phyloP scores from a whole-genome alignment of 2,113 vertebrate genomes.

The Leptobrachium ailaonicum region DNA sequence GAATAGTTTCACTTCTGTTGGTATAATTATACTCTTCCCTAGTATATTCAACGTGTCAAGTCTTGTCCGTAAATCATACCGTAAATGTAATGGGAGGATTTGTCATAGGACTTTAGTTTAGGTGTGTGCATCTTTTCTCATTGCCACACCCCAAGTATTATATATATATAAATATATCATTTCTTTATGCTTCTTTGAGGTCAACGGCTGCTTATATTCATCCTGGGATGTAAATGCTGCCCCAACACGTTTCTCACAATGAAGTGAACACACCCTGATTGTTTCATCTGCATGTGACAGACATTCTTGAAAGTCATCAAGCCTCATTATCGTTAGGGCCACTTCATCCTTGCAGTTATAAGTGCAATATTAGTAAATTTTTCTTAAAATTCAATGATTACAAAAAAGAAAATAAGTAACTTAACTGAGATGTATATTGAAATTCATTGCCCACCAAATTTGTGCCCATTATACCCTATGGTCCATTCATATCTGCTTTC shows the following conservation, averaged over 20 bases:
- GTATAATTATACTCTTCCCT: not conserved
- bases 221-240: slow-evolving; percentile 16
- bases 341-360: not conserved
- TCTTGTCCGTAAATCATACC: slow-evolving; percentile 30
- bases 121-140: slow-evolving; percentile 46
- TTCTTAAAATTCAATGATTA: no score
- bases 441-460: no score
- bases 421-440: no score
- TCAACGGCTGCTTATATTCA: slow-evolving; percentile 45
- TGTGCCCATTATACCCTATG: no score
- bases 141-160: slow-evolving; percentile 46
- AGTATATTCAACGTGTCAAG: slow-evolving; percentile 4
- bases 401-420: no score
- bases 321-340: not conserved
- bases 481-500: no score
- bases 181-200: slow-evolving; percentile 43
- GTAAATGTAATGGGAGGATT: slow-evolving; percentile 44
- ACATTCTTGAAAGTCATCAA: slow-evolving; percentile 1
- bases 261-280: slow-evolving; percentile 30
- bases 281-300: not conserved
- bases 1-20: not conserved
- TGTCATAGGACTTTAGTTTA: slow-evolving; percentile 43
- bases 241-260: slow-evolving; percentile 29
- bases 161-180: slow-evolving; percentile 32
- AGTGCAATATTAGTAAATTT: no score